Conservation (phyloP, 2,888 invertebrate genomes). For the Oxystoma pomonae region DNA sequence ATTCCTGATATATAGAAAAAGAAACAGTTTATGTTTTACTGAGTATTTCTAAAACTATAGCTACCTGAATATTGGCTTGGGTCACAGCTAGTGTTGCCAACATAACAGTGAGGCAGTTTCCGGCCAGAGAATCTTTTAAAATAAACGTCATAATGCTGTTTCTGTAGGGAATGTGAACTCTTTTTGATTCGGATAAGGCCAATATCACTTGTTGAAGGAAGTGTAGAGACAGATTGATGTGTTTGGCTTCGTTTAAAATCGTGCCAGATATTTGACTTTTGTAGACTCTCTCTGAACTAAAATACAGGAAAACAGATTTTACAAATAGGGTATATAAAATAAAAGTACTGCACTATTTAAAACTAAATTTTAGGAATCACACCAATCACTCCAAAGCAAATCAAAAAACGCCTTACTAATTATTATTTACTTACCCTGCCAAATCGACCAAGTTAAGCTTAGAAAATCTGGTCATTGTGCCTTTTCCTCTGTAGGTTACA, state of each 20-base stretch:
- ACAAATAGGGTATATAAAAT: too few species aligned
- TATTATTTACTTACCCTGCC: constrained; percentile 53
- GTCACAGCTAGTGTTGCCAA: constrained; percentile 44
- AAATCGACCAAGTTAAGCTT: constrained; percentile 54
- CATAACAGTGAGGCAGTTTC: constrained; percentile 54
- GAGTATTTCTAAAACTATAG: too few species aligned
- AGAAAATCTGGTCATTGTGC: constrained; percentile 40
- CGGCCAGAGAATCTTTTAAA: constrained; percentile 52
- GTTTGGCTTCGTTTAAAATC: constrained; percentile 50
- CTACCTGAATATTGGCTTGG: constrained; percentile 32
- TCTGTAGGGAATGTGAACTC: constrained; percentile 48
- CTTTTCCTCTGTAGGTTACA: constrained; percentile 42
- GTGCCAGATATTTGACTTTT: constrained; percentile 49
- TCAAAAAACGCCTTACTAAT: too few species aligned
- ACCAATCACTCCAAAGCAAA: too few species aligned
- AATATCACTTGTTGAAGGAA: constrained; percentile 52
- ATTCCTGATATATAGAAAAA: constrained; percentile 45
- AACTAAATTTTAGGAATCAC: too few species aligned
- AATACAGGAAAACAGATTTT: constrained; percentile 13
- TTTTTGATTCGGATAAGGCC: constrained; percentile 43
- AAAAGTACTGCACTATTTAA: too few species aligned
- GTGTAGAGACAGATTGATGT: constrained; percentile 55
- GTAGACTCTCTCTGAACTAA: constrained; percentile 51
- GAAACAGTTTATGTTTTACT: too few species aligned
- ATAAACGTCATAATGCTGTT: constrained; percentile 54